Base-by-base conservation (phyloP, 2,888 invertebrate genomes). In the Sphaeridia pumilis region DNA sequence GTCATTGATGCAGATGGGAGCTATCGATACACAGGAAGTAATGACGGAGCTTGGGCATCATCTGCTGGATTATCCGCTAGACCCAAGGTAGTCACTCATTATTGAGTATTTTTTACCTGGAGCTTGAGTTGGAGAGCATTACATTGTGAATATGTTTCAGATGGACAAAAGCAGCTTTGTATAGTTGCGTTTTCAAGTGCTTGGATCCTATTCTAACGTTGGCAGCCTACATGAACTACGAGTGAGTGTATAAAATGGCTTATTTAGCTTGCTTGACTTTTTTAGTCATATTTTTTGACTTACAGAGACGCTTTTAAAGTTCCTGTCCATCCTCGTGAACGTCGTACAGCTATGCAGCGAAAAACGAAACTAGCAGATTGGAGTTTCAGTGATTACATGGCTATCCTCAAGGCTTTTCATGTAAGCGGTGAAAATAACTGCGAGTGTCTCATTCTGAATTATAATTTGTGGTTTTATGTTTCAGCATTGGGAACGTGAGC, bases 161-260 rank as follows among this genome's bases (percentile, higher is more conserved):
- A 63, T 73, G 92, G 43, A 93, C 88, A 3, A 93, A 95, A 71
- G 87, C 90, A 81, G 72, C 98, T 55, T 73, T 98, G 0, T 90
- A 88, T 69, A 82, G 88, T 1, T 80, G 90, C 36, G 83, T 92
- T 2, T 78, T 94, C 61, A 87, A 88, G 69, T 98, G 97, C 70
- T 73, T 94, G 31, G 90, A 93, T 70, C 94, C 95, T 1, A 77
- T 97, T 27, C 72, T 92, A 51, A 93, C 93, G 1, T 84, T 98
- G 36, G 88, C 88, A 1, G 86, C 92, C 67, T 80, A 83, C 59
- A 75, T 94, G 61, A 83, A 90, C 0, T 79, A 82, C 68, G 79
- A 78, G 74, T 83, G 76, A 67, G 70, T 67, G 52, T 21, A 35
- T 14, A 3, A n/a, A n/a, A n/a, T n/a, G n/a, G n/a, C n/a, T n/a